These are phyloP conservation scores for Paratilapia polleni DNA, from an alignment of 2,113 vertebrate species.

Conservation along the genomic window DNA sequence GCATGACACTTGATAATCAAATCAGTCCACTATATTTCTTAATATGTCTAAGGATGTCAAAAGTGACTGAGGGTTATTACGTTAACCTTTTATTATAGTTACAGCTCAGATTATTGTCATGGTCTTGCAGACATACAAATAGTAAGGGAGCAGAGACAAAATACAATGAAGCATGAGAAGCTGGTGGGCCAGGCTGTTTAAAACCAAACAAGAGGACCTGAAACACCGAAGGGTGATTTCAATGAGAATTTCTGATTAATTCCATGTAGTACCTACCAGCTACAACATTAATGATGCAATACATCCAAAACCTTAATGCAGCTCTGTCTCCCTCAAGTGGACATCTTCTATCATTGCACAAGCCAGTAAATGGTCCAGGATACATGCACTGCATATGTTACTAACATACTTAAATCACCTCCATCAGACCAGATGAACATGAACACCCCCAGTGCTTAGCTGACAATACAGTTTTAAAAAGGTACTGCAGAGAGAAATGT, in stretches of 20 bases:
- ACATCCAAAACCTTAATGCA: background rate
- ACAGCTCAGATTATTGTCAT: background rate
- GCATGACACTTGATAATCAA: constrained; percentile 12
- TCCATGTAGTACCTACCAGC: background rate
- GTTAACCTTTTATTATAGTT: constrained; percentile 39
- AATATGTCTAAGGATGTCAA: constrained; percentile 2
- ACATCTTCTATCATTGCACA: background rate
- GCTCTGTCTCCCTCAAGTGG: constrained; percentile 74
- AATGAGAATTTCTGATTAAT: background rate
- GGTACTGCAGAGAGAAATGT: background rate
- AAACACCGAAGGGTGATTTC: background rate
- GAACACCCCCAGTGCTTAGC: background rate
- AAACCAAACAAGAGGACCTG: background rate
- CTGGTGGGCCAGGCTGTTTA: background rate
- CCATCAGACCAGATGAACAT: background rate
- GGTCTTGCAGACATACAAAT: background rate
- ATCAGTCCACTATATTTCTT: constrained; percentile 19
- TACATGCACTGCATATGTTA: background rate
- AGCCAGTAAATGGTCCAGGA: background rate
- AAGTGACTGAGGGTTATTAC: constrained; percentile 9
- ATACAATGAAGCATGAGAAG: background rate
- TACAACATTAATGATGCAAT: background rate
- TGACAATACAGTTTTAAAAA: background rate
- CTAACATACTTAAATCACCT: background rate
- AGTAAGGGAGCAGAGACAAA: background rate